Base-by-base conservation (phyloP, 1,140 invertebrate genomes). In the Octopus sinensis region DNA sequence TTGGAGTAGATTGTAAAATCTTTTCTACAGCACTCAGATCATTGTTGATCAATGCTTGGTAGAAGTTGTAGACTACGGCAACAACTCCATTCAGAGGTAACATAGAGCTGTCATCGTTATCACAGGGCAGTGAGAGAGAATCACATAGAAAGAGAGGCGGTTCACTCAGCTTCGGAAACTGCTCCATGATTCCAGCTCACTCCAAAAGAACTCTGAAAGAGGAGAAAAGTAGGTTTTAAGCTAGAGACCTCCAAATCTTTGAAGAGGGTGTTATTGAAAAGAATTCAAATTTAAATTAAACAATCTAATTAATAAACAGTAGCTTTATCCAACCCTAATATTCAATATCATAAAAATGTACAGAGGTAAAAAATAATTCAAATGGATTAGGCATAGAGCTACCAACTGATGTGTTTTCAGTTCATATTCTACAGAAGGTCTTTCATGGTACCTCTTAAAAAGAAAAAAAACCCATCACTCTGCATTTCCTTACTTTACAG, bases 31-130 rank as follows among this genome's bases (percentile, higher is more conserved):
- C 43, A 17, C 81, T 73, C 52, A 84, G 80, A 56, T 86, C 83
- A 5, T 81, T 82, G 7, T 87, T 82, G 12, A 86, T 51, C 53
- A 85, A 71, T 51, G 84, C 82, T n/a, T 83, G 77, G 71, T 84
- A 85, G 51, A 84, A 84, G 71, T 84, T 84, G 51, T 83, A 84
- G 43, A 51, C 54, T 53, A 53, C 13, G 12, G 54, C 51, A 78
- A 62, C 62, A 13, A 12, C 43, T 51, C 76, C 76, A 43, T 77
- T 77, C 3, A 77, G 2, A 4, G 30, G 76, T 51, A 73, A 13
- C 17, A 73, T 73, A 73, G 17, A 73, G 68, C 30, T 73, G 68
- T 73, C 68, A 73, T 73, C 68, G 17, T 73, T 73, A 73, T 73
- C 68, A 73, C 13, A n/a, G 6, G 68, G 13, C 17, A 73, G 17